These are phyloP conservation scores for Boloria selene DNA, from an alignment of 2,888 invertebrate species.

Conservation along the genomic window DNA sequence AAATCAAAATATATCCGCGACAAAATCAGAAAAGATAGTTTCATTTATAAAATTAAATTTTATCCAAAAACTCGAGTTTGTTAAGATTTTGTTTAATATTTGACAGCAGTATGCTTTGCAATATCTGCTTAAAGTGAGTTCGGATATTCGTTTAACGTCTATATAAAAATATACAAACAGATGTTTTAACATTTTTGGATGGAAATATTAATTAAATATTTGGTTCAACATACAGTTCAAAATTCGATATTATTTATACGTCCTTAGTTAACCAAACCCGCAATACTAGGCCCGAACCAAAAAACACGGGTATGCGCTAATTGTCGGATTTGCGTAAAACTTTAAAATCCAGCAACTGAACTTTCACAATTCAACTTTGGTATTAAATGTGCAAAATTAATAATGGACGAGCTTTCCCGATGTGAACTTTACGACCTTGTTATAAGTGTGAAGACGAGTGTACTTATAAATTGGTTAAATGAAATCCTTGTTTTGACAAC, in stretches of 20 bases:
- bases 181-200: too few relatives aligned
- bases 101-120: too few relatives aligned
- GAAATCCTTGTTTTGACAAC: slow-evolving; percentile 77
- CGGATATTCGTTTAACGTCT: too few relatives aligned
- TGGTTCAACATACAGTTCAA: too few relatives aligned
- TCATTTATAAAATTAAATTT: too few relatives aligned
- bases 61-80: too few relatives aligned
- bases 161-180: too few relatives aligned
- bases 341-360: slow-evolving; percentile 71
- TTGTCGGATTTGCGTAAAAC: slow-evolving; percentile 72
- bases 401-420: slow-evolving; percentile 41
- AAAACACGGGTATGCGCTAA: slow-evolving; percentile 56
- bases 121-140: too few relatives aligned
- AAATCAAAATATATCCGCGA: too few relatives aligned
- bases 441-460: slow-evolving; percentile 46
- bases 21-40: too few relatives aligned
- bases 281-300: slow-evolving; percentile 22
- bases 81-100: too few relatives aligned
- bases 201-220: too few relatives aligned
- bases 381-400: slow-evolving; percentile 61
- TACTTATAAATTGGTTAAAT: slow-evolving; percentile 44
- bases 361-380: slow-evolving; percentile 78
- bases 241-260: not conserved
- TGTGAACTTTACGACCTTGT: slow-evolving; percentile 45
- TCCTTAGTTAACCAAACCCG: slow-evolving; percentile 2